Base-by-base conservation (phyloP, 2,113 vertebrate species). In the Pomatostomus ruficeps region DNA sequence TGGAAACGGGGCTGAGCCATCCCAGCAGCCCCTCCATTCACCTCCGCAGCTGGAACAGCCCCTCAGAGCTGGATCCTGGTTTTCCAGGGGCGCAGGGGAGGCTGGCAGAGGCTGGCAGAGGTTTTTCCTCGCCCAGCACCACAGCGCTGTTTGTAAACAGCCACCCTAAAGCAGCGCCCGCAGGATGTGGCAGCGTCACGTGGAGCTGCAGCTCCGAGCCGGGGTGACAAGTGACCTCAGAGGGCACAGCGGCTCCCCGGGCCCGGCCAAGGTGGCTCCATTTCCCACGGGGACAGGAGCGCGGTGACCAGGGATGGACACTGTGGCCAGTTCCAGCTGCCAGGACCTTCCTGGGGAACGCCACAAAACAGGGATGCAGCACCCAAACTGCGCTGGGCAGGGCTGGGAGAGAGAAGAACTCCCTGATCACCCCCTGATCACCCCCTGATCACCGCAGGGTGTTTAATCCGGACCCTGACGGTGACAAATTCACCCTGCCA, bases 121-220 rank as follows among this genome's bases (percentile, higher is more conserved):
- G 33, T 8, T 68, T 52, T 42, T 28, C 11, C 14, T 6, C 23
- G 24, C 10, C 0, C 24, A 0, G 14, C 43, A 46, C 7, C 48
- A 0, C 31, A 2, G 12, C 0, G 0, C 43, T 85, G 66, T 89
- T 92, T 79, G 81, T 62, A 45, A 92, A 84, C 58, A 79, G 3
- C 36, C 11, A 4, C 14, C 84, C 33, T 1, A 45, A 72, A 89
- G 79, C 3, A 36, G 25, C 2, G 1, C 4, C 10, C 7, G 93
- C 93, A 91, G 94, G 93, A 92, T 87, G 84, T 82, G 86, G 84
- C 61, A 87, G 66, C 70, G 16, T 15, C 87, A 73, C 46, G 38
- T 42, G 95, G 8, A 31, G 6, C 15, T 4, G 25, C 4, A n/a
- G n/a, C n/a, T n/a, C n/a, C n/a, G n/a, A n/a, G 5, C 45, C 21